Base-by-base conservation (phyloP, 2,113 vertebrate species). In the Lophius piscatorius region DNA sequence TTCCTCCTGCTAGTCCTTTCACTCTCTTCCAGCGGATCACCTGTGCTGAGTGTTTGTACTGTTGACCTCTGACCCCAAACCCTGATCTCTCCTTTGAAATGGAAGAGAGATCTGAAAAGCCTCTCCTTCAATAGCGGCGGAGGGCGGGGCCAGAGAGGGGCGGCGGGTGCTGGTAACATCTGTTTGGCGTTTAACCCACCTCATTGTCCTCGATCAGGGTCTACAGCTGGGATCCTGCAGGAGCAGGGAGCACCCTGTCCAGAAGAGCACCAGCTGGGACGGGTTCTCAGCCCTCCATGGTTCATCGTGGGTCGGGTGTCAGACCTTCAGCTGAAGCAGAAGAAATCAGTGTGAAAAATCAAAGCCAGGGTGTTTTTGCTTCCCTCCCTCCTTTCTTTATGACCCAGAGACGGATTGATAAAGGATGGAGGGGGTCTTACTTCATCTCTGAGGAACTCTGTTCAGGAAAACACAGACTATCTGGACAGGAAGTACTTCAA, bases 161-260 rank as follows among this genome's bases (percentile, higher is more conserved):
- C 74, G 72, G 70, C 23, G 67, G 77, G 73, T 80, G 70, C 51
- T 41, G 46, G 63, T 20, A 87, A 90, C 86, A 91, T 91, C 87
- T 91, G 87, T 82, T 88, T 85, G 78, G 68, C 51, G 31, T 89
- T 81, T 68, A 75, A 81, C 73, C 80, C 40, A 63, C 60, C 75
- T 90, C 80, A 81, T 79, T 88, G 73, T 74, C 46, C 36, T 76
- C 60, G 61, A 41, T 56, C 41, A 41, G 51, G n/a, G 65, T 51
- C 54, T 57, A 74, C 75, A 86, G 80, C 55, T 86, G 77, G 77
- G 79, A 59, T 57, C 75, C 75, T 59, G 70, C 65, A 52, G 63
- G 74, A 10, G 10, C 2, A 35, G 73, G 60, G 52, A 63, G 31
- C 55, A 80, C 34, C 36, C 67, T 69, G 68, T 85, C 76, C 63